These are phyloP conservation scores for Muscicapa comitata DNA, from an alignment of 2,797 vertebrate species.

Conservation along the genomic window DNA sequence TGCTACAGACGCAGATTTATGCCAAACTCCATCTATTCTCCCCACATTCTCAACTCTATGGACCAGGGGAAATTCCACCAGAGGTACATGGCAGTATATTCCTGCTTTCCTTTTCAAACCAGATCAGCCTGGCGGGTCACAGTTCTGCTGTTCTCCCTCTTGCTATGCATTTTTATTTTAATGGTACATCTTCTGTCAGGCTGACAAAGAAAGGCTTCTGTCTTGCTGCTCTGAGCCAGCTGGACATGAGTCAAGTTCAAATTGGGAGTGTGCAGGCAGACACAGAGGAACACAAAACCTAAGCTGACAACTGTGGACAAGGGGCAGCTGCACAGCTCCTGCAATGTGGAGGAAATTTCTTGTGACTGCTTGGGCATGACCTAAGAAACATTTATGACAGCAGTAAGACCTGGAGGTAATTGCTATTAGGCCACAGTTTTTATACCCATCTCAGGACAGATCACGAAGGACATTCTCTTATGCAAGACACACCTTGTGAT, in stretches of 20 bases:
- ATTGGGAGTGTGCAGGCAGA: neutral
- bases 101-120: neutral
- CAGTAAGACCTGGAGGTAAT: neutral
- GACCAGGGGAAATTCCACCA: neutral
- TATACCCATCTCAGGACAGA: neutral
- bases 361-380: neutral
- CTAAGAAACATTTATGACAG: neutral
- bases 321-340: neutral
- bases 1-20: neutral
- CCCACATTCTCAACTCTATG: neutral
- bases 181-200: constrained; percentile 36
- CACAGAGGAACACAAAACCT: constrained; percentile 22
- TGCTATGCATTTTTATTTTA: constrained; percentile 41
- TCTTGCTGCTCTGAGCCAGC: constrained; percentile 42
- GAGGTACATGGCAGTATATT: neutral
- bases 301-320: neutral
- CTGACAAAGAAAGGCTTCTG: constrained; percentile 49
- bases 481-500: neutral
- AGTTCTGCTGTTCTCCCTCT: neutral
- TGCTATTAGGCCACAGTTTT: neutral
- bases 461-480: neutral
- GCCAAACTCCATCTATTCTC: neutral
- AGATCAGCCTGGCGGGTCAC: neutral
- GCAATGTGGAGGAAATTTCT: neutral
- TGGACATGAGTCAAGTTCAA: constrained; percentile 45